Evolutionary conservation across 2,888 invertebrate genomes (phyloP), one percentile per base, ranked within the genome.

Genomic region (Netelia virgata): DNA sequence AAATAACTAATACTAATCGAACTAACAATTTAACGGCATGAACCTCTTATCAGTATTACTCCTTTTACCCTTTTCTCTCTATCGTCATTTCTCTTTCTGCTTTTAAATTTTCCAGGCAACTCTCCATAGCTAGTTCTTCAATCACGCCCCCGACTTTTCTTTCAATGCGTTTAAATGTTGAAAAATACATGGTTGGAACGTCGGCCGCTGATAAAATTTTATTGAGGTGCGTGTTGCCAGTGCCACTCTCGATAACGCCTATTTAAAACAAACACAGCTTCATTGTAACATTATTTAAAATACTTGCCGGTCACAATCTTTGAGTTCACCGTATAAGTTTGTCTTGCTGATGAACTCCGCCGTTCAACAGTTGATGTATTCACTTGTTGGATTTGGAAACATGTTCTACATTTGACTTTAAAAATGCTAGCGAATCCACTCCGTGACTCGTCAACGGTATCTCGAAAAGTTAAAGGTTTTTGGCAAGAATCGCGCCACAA

Each of bases 291-390:
- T 68, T 16, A 50, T 68, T 20, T n/a, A 50, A 50, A 14, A 68
- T 68, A 23, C 50, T 68, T 68, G 47, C 68, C 81, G 11, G 14
- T 10, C 14, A 74, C 74, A 11, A 80, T 16, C 55, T 80, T 80
- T 11, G 74, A 66, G 74, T 80, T 74, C 6, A 80, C 74, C 1
- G 80, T 66, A 47, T 74, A 74, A 8, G 74, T 74, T 66, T 16
- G 66, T 57, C 28, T 74, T 41, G 66, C 41, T 55, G 11, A 43
- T 61, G 63, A 79, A 50, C 64, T 57, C 43, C 36, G 36, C 8
- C 6, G 55, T 36, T 80, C 43, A 28, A 36, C 11, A 14, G 73
- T 20, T 57, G 74, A 80, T 20, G 59, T 66, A 28, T 66, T 53
- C 2, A 80, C 64, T 74, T 18, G 53, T 9, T 36, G 41, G 5